Evolutionary conservation across 2,888 invertebrate genomes (phyloP).

Genomic region (Apamea epomidion): DNA sequence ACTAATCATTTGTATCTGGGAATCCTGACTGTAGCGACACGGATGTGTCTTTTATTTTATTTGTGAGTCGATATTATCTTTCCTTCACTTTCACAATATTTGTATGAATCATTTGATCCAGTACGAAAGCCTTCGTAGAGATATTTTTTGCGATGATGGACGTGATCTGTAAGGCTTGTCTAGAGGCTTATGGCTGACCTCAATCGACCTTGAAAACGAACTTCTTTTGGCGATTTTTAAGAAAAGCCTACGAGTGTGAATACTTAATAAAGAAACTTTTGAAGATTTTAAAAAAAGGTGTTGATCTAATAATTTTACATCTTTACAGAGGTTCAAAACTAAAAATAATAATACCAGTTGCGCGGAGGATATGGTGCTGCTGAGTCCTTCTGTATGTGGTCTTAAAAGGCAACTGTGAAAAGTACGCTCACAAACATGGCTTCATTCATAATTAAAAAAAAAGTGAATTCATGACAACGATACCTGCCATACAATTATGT

Average conservation of each 20-base stretch:
- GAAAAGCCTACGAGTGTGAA: neutral
- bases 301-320: no score
- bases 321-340: no score
- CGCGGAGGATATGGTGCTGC: no score
- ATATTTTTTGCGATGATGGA: no score
- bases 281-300: neutral
- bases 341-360: no score
- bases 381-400: no score
- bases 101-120: conserved; percentile 44
- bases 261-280: neutral
- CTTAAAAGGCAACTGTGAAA: neutral
- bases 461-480: no score
- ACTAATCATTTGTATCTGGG: conserved; percentile 1
- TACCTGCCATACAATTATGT: no score
- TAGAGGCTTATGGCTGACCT: neutral
- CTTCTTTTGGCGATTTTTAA: no score
- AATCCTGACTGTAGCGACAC: conserved; percentile 16
- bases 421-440: no score
- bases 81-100: conserved; percentile 40
- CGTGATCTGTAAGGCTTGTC: neutral
- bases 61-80: conserved; percentile 4
- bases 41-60: conserved; percentile 24
- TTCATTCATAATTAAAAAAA: no score
- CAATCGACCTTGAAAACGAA: no score
- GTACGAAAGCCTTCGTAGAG: conserved; percentile 9